These are phyloP conservation scores for Bovichtus variegatus DNA, from an alignment of 2,797 vertebrate species.

Conservation along the genomic window DNA sequence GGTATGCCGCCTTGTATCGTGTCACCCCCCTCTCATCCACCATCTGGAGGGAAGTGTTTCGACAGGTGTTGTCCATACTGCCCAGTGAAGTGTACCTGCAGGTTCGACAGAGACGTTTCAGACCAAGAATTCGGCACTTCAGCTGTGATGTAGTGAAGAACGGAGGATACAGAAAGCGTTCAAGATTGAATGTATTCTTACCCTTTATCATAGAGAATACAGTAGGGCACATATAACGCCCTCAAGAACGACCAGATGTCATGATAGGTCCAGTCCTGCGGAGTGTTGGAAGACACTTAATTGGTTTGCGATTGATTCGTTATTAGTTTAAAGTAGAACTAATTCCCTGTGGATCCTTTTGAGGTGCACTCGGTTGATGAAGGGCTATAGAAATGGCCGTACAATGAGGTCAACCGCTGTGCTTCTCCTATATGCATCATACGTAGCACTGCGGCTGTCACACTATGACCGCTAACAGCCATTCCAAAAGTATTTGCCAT, in stretches of 20 bases:
- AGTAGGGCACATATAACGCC: slow-evolving; percentile 93
- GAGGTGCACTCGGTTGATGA: slow-evolving; percentile 10
- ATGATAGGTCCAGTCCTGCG: slow-evolving; percentile 95
- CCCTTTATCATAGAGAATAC: slow-evolving; percentile 97
- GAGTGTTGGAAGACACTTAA: slow-evolving; percentile 21
- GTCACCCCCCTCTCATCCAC: slow-evolving; percentile 83
- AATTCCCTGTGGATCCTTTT: not conserved
- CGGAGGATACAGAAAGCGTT: not conserved
- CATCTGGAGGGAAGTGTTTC: slow-evolving; percentile 87
- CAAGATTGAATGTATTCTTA: slow-evolving; percentile 70
- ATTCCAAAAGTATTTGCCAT: not conserved
- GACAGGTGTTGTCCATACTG: slow-evolving; percentile 91
- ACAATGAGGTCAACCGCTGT: slow-evolving; percentile 10
- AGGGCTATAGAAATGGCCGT: not conserved
- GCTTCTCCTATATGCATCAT: not conserved
- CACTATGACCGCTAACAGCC: not conserved
- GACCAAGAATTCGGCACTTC: not conserved
- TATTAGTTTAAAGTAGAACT: slow-evolving; percentile 1
- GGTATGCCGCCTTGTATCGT: slow-evolving; percentile 89
- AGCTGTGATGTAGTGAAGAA: not conserved
- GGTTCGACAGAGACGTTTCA: not conserved
- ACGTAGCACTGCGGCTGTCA: not conserved
- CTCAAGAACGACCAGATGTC: slow-evolving; percentile 97
- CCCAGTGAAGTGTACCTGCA: slow-evolving; percentile 95
- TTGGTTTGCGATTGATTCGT: slow-evolving; percentile 9